Percentiles rank a stretch among this genome's conserved stretches.
Conservation (phyloP, 2,888 invertebrate species). For the Drosophila barbarae region DNA sequence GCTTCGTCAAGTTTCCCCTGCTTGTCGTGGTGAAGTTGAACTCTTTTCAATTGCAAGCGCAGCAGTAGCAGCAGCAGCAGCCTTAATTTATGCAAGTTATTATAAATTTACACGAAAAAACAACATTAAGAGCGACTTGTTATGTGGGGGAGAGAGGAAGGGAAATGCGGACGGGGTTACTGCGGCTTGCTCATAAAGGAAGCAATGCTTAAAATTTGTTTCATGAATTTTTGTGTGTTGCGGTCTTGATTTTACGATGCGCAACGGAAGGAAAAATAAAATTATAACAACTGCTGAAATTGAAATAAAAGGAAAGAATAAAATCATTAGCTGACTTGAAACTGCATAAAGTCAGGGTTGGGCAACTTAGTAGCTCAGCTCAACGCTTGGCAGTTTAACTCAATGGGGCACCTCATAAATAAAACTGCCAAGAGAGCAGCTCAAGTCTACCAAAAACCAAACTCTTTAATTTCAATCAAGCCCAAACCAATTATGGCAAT, state of each 20-base stretch:
- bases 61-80: slow-evolving; percentile 32
- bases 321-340: slow-evolving; percentile 60
- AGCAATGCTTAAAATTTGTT: slow-evolving; percentile 56
- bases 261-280: slow-evolving; percentile 38
- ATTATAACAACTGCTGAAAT: slow-evolving; percentile 36
- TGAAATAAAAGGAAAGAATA: slow-evolving; percentile 57
- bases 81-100: slow-evolving; percentile 73
- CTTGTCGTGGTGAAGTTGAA: slow-evolving; percentile 46
- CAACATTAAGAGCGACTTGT: slow-evolving; percentile 55
- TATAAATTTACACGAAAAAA: slow-evolving; percentile 74
- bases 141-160: not conserved
- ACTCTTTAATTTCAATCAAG: not conserved
- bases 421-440: not conserved
- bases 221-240: slow-evolving; percentile 30
- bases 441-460: not conserved
- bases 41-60: slow-evolving; percentile 26
- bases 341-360: slow-evolving; percentile 7
- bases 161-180: slow-evolving; percentile 9
- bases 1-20: slow-evolving; percentile 49
- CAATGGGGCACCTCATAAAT: not conserved
- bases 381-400: not conserved
- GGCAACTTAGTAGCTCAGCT: not conserved
- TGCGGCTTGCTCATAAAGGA: slow-evolving; percentile 53
- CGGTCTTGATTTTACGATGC: slow-evolving; percentile 42
- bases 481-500: slow-evolving; percentile 14